Percentiles rank a stretch among this genome's conserved stretches.
These are phyloP conservation scores for Condylostylus longicornis DNA, from an alignment of 1,140 invertebrate genomes.

Conservation along the genomic window DNA sequence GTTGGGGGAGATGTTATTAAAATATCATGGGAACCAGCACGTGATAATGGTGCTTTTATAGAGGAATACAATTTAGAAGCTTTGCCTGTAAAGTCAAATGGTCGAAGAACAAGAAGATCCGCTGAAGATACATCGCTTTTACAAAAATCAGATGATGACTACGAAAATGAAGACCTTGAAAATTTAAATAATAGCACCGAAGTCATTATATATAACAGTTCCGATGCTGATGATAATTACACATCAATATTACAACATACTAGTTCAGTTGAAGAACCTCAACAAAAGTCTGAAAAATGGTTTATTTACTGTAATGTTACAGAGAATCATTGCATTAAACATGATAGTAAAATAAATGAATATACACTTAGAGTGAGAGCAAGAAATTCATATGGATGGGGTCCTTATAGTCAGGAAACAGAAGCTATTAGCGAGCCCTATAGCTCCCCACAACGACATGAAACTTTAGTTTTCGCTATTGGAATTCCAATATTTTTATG, in stretches of 20 bases:
- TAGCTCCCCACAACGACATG: conserved; percentile 23
- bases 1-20: conserved; percentile 50
- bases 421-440: conserved; percentile 35
- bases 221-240: too few species aligned
- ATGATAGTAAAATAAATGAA: too few species aligned
- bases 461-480: conserved; percentile 38
- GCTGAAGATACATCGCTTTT: not conserved
- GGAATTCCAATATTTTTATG: conserved; percentile 38
- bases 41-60: conserved; percentile 48
- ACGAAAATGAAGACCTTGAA: not conserved
- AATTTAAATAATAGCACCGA: not conserved
- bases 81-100: conserved; percentile 10
- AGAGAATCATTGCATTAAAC: conserved; percentile 61
- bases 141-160: not conserved
- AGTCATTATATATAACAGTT: not conserved
- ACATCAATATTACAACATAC: conserved; percentile 5
- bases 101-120: conserved; percentile 6
- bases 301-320: conserved; percentile 65
- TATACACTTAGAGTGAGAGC: conserved; percentile 57
- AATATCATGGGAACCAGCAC: conserved; percentile 52
- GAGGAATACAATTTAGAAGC: conserved; percentile 45
- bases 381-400: conserved; percentile 69
- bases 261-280: conserved; percentile 21
- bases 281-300: conserved; percentile 42
- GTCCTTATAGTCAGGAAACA: conserved; percentile 42